Base-by-base conservation (phyloP, 2,797 vertebrate genomes). In the Podarcis lilfordi region DNA sequence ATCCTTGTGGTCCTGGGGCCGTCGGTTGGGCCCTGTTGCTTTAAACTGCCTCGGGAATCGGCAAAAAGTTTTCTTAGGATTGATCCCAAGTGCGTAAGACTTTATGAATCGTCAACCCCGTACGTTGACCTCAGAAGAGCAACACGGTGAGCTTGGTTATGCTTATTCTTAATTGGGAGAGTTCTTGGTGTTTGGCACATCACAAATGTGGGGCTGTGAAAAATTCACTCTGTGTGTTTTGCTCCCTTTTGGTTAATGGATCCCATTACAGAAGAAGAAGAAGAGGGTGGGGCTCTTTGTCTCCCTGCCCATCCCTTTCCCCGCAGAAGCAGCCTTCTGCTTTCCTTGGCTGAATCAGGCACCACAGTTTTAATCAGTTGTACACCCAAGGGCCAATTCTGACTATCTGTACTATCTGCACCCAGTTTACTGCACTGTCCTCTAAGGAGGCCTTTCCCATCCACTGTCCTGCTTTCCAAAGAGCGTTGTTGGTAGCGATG, bases 21-120 rank as follows among this genome's bases (percentile, higher is more conserved):
- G 0, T 98, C 98, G 2, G 98, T 99, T 66, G 98, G 98, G 32
- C 95, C 96, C 23, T 99, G 99, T 89, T 99, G 99, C 89, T 99
- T 98, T 93, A 97, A 94, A 59, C 96, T 98, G 92, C 95, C 97
- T 27, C 96, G 86, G 0, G 90, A 97, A 75, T 96, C 97, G 77
- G 98, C 98, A 0, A 43, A 92, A 84, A 90, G 95, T 76, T 99
- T 99, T 94, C 90, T 96, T 79, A 89, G 88, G 83, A 97, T 99
- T 88, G 97, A 98, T 89, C 97, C 98, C 1, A 95, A 96, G 45
- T 99, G 98, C 77, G 98, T 99, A 45, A 94, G 94, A 32, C 93
- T 96, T 0, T 95, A 96, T 68, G 97, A 97, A 11, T 96, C 97
- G 27, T 45, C 92, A 43, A 89, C 25, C 85, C 98, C 98, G 0